A percentile compares a stretch with the other conserved stretches of the same genome.
phyloP scores from a whole-genome alignment of 2,113 vertebrate genomes.

The Atlantisia rogersi region DNA sequence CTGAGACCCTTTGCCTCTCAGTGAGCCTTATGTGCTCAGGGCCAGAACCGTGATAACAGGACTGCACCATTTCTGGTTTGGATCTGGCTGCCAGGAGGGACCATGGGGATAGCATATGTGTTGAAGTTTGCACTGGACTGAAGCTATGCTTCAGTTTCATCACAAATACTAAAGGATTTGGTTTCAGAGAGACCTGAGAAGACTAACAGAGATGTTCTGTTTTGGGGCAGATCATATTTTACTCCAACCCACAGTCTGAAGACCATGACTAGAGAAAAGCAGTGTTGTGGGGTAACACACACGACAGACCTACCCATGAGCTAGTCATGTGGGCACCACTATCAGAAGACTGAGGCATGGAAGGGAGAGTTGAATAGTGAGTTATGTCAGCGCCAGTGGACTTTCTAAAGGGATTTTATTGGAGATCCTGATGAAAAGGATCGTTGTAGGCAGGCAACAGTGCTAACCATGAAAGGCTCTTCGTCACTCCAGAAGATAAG shows the following conservation, averaged over 20 bases:
- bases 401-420: background rate
- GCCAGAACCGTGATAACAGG: background rate
- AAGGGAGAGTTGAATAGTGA: background rate
- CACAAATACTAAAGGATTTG: background rate
- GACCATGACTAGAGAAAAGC: background rate
- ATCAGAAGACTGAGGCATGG: background rate
- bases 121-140: background rate
- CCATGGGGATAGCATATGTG: constrained; percentile 14
- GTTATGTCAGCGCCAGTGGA: background rate
- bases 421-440: background rate
- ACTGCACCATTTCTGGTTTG: background rate
- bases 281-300: background rate
- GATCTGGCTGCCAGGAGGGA: constrained; percentile 1
- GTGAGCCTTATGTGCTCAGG: background rate
- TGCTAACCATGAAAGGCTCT: background rate
- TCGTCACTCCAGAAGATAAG: background rate
- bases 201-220: background rate
- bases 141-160: background rate
- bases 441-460: background rate
- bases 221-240: background rate
- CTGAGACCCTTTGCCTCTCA: background rate
- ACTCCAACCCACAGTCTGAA: background rate
- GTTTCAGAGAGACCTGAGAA: background rate
- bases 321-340: background rate
- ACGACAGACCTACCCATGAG: background rate